Evolutionary conservation across 2,888 invertebrate genomes (phyloP), one percentile per base, ranked within the genome.

Genomic region (Pterostichus niger): DNA sequence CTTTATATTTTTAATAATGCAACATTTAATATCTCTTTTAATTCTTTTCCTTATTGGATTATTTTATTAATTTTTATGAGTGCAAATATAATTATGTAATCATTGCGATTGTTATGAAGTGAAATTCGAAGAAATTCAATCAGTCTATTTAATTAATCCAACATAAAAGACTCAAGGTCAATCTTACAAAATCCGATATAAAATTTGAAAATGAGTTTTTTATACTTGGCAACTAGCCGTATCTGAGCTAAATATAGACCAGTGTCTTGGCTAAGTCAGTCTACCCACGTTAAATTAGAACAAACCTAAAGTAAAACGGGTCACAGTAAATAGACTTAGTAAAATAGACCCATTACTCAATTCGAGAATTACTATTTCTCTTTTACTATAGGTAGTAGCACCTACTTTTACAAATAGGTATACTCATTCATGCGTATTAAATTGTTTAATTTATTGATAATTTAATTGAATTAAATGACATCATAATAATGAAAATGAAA

Each of bases 171-270:
- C 17, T 59, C 52, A 75, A 75, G 75, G 75, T 31, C 52, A 24
- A 52, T 31, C 31, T 9, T 75, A 75, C 49, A 52, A 52, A 75
- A 75, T 75, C 49, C 52, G 40, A 52, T 75, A 52, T 75, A 49
- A 52, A 44, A 81, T 24, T 7, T 40, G 40, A 40, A 61, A 61
- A 61, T 52, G 6, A 54, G 49, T 81, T 81, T 81, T 80, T 68
- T 68, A 13, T 81, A 81, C 54, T 81, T 73, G 81, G 81, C 81
- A 81, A 73, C 81, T 35, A 56, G 56, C 71, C 56, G 71, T 81
- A 71, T 40, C 81, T n/a, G 44, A 11, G 33, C 71, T 81, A 71
- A 56, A 81, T 46, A 71, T 81, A 71, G 11, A 40, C 7, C n/a
- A 56, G 61, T 24, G 52, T 75, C 68, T 71, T 71, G 71, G 81